These are phyloP conservation scores for Belonocnema kinseyi DNA, from an alignment of 1,140 invertebrate species.

Conservation along the genomic window DNA sequence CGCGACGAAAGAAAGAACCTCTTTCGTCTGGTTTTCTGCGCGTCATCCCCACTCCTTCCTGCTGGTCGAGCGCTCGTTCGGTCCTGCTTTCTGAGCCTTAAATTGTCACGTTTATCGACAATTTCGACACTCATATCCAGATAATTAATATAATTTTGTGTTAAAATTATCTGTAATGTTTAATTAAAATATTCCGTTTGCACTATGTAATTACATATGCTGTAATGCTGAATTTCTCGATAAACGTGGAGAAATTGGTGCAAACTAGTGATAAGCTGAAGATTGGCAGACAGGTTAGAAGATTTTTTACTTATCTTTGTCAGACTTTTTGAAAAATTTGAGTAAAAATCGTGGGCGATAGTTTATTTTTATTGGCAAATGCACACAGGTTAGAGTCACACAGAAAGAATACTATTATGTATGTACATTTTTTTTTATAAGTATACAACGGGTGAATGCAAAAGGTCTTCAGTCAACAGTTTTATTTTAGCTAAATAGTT, in stretches of 20 bases:
- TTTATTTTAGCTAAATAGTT: neutral
- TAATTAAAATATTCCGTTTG: too few species aligned
- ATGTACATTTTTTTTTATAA: neutral
- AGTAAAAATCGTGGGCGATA: conserved; percentile 7
- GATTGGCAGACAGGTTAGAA: neutral
- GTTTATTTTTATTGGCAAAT: neutral
- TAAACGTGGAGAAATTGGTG: neutral
- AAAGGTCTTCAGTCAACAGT: neutral
- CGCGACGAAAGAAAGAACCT: too few species aligned
- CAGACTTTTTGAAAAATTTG: neutral
- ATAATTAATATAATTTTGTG: too few species aligned
- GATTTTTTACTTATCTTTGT: conserved; percentile 7
- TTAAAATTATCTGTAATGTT: too few species aligned
- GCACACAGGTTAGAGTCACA: neutral
- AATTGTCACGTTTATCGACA: conserved; percentile 22
- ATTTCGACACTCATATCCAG: neutral
- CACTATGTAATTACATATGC: too few species aligned
- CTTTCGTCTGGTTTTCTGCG: too few species aligned
- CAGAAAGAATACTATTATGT: neutral
- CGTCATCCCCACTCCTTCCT: too few species aligned
- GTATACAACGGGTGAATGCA: conserved; percentile 13
- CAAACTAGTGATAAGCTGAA: neutral
- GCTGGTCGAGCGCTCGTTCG: too few species aligned
- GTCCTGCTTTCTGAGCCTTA: too few species aligned
- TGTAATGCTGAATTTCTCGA: neutral